Evolutionary conservation across 2,888 invertebrate genomes (phyloP).

Genomic region (Acholoe squamosa): DNA sequence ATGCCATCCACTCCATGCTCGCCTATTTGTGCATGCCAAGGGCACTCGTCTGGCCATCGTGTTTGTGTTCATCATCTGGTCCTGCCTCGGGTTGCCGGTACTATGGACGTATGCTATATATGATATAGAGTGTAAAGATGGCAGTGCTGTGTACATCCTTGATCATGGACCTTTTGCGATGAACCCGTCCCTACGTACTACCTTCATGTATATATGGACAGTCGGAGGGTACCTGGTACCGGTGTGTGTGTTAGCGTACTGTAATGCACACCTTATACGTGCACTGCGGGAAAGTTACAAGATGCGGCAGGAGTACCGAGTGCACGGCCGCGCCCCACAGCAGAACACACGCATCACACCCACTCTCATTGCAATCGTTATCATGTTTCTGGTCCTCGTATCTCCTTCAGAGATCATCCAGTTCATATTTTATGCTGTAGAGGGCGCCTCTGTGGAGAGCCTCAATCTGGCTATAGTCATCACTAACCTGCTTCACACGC

Average conservation of each 20-base stretch:
- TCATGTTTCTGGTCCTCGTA: slow-evolving; percentile 80
- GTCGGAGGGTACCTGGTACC: slow-evolving; percentile 79
- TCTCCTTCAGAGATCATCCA: slow-evolving; percentile 80
- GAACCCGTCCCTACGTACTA: slow-evolving; percentile 59
- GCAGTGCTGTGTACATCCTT: slow-evolving; percentile 59
- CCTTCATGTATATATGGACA: slow-evolving; percentile 74
- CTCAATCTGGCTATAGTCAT: slow-evolving; percentile 65
- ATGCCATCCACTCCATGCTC: slow-evolving; percentile 81
- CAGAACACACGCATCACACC: slow-evolving; percentile 75
- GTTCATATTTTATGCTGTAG: slow-evolving; percentile 72
- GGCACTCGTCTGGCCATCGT: slow-evolving; percentile 77
- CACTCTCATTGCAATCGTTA: slow-evolving; percentile 80
- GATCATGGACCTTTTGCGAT: slow-evolving; percentile 66
- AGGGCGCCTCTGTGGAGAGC: slow-evolving; percentile 57
- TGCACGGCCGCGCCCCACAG: slow-evolving; percentile 62
- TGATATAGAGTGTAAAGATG: background rate
- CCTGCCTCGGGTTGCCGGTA: slow-evolving; percentile 64
- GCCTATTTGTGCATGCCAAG: slow-evolving; percentile 78
- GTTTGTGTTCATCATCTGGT: slow-evolving; percentile 67
- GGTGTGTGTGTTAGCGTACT: slow-evolving; percentile 78
- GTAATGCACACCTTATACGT: slow-evolving; percentile 79
- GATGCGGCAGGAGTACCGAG: slow-evolving; percentile 68
- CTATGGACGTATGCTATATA: slow-evolving; percentile 65
- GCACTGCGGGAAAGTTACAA: slow-evolving; percentile 66
- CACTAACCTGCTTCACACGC: slow-evolving; percentile 68